Percentiles rank a stretch among this genome's conserved stretches.
phyloP scores from a whole-genome alignment of 2,888 invertebrate genomes.

The Synergus japonicus region DNA sequence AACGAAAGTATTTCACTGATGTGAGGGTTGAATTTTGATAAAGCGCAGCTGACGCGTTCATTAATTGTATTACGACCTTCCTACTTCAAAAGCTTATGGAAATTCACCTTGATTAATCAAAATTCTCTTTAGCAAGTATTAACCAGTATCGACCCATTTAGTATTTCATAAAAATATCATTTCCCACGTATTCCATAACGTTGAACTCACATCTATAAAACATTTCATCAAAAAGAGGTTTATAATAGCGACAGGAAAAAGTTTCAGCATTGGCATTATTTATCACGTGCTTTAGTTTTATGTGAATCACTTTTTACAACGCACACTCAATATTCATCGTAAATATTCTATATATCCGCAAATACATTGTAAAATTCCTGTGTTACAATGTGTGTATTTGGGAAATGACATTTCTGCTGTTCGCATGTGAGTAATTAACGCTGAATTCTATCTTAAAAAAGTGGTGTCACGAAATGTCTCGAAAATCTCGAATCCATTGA shows the following conservation, averaged over 20 bases:
- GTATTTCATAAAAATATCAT: not conserved
- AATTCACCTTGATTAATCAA: not conserved
- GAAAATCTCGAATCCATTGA: too few relatives aligned
- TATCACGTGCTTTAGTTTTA: not conserved
- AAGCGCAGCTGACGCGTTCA: slow-evolving; percentile 13
- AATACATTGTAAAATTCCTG: not conserved
- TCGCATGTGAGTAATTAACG: not conserved
- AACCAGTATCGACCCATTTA: not conserved
- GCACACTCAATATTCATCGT: not conserved
- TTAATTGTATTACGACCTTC: not conserved
- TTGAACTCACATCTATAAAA: not conserved
- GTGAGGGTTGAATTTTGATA: slow-evolving; percentile 20
- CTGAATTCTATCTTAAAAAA: too few relatives aligned
- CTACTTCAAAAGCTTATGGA: not conserved
- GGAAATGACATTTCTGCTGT: not conserved
- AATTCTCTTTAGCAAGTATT: not conserved
- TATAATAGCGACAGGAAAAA: not conserved
- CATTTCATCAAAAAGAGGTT: not conserved
- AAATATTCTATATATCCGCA: slow-evolving; percentile 1
- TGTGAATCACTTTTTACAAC: not conserved
- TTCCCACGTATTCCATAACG: not conserved
- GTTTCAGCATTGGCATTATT: not conserved
- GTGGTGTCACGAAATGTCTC: too few relatives aligned
- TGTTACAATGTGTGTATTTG: not conserved
- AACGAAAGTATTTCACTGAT: slow-evolving; percentile 22